Base-by-base conservation (phyloP, 2,888 invertebrate species). In the Sinelater perroti region DNA sequence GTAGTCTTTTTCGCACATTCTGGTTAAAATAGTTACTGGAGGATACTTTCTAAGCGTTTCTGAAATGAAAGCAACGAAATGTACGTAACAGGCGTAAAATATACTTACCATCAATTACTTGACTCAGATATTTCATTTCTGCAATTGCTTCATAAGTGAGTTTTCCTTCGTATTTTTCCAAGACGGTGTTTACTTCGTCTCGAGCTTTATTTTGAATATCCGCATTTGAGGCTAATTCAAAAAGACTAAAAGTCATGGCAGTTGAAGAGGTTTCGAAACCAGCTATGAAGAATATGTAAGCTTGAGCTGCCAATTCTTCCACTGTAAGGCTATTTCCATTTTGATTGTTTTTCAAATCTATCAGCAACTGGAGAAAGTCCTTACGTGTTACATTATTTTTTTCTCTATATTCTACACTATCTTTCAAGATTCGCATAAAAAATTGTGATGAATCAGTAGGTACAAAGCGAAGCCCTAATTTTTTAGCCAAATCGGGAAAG, bases 201-300 rank as follows among this genome's bases (percentile, higher is more conserved):
- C 81, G 72, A 2, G 82, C 78, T 61, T 72, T 79, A 5, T 73
- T 71, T 65, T 86, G 85, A 10, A 83, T 73, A 1, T 78, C 72
- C 20, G 79, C 82, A 67, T 85, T 80, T 4, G 78, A 61, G 0
- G 85, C 83, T 35, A 85, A 67, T 61, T 82, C 80, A 64, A 83
- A 84, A 0, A 83, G 77, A 0, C 81, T 76, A 57, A 84, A 85
- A 57, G 82, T 80, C 2, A 87, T 80, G 0, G 85, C 82, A 0
- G 85, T 81, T 0, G 87, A 86, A 0, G 85, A 84, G 0, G 87
- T 85, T 70, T 86, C 86, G 62, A 86, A 84, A 0, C 88, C 88
- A n/a, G 86, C 85, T n/a, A 83, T 73, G 76, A 84, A 82, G 69
- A 85, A 85, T 14, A 84, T 67, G 72, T 85, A 81, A 0, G 82